Evolutionary conservation across 2,113 vertebrate genomes (phyloP).

Genomic region (Sardina pilchardus): DNA sequence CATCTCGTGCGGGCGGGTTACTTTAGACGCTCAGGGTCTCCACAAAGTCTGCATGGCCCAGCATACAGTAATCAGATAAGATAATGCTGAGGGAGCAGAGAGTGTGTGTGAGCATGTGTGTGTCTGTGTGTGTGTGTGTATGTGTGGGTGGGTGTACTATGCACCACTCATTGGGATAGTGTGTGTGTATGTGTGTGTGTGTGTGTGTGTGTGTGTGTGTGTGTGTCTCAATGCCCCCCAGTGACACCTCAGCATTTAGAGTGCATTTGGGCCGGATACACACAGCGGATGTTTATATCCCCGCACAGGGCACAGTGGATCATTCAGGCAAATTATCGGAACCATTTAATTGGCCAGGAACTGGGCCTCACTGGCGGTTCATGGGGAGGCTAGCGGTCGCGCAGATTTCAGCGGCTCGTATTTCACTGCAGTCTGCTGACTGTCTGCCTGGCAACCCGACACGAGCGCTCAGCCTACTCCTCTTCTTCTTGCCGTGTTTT

Average conservation of each 20-base stretch:
- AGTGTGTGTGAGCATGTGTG: neutral
- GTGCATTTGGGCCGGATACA: conserved; percentile 28
- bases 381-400: conserved; percentile 61
- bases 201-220: conserved; percentile 32
- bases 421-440: conserved; percentile 62
- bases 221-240: conserved; percentile 14
- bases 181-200: conserved; percentile 14
- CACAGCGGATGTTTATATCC: conserved; percentile 63
- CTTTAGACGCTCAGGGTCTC: conserved; percentile 39
- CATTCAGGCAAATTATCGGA: conserved; percentile 63
- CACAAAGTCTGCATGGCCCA: conserved; percentile 38
- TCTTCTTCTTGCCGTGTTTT: conserved; percentile 34
- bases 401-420: conserved; percentile 58
- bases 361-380: conserved; percentile 65
- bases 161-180: neutral
- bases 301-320: conserved; percentile 54
- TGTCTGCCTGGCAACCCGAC: conserved; percentile 50
- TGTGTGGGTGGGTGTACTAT: conserved; percentile 18
- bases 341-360: conserved; percentile 67
- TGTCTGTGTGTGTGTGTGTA: conserved; percentile 22
- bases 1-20: conserved; percentile 37
- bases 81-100: conserved; percentile 13
- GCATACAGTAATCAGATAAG: conserved; percentile 41
- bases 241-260: conserved; percentile 21
- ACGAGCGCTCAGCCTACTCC: conserved; percentile 32